Evolutionary conservation across 2,888 invertebrate genomes (phyloP), one percentile per base, ranked within the genome.

Genomic region (Diplazon laetatorius): DNA sequence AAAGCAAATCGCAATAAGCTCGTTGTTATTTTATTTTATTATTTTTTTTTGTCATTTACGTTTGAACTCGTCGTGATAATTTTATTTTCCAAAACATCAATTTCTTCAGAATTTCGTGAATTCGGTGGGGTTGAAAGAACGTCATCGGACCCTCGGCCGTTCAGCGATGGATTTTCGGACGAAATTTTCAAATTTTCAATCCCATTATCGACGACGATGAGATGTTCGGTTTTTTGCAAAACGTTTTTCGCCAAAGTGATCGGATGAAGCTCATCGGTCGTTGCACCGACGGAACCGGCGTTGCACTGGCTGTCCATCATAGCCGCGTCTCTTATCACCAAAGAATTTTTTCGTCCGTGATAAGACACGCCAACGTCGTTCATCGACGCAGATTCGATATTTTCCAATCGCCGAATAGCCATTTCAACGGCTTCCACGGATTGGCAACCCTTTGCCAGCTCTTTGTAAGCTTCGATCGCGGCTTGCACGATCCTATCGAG

Each of bases 191-290:
- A 77, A n/a, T 70, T 85, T 50, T 82, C 69, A 1, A 83, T 80
- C n/a, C 87, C 88, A 4, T 50, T 81, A 48, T 85, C 87, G 1
- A 86, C 85, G 10, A 87, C 60, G 12, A 88, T 42, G 8, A 84
- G 69, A 12, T 87, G 84, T 20, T 82, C 80, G 5, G 86, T 85
- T 1, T 86, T 73, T 25, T 82, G 76, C 60, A 87, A 46, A 5
- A 87, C 83, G 55, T 82, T 81, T 50, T 83, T 86, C 3, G 88
- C 87, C 60, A 87, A 57, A 2, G 74, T 74, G 20, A 88, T 87
- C 10, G 88, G 86, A 71, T 87, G 84, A 59, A 80, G 80, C 70
- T 83, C 80, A 12, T 83, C 77, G 20, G 72, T 82, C 14, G 85
- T 80, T 0, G 83, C 85, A 12, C 86, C 87, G 1, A 87, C 82